These are phyloP conservation scores for Rhinoderma darwinii DNA, from an alignment of 2,113 vertebrate genomes.

Conservation along the genomic window DNA sequence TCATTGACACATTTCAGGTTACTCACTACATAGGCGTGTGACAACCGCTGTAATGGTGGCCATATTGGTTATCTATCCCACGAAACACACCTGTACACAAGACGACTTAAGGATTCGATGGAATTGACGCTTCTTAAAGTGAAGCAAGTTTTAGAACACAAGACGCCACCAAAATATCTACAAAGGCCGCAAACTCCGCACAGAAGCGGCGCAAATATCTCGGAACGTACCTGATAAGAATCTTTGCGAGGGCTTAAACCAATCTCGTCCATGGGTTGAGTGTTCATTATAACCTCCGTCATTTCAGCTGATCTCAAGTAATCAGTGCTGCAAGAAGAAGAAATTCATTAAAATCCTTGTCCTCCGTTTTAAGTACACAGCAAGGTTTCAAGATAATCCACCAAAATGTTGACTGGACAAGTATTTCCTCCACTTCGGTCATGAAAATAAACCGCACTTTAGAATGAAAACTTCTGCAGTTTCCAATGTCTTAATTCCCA, in stretches of 20 bases:
- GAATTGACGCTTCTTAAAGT: too few relatives aligned
- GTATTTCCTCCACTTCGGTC: background rate
- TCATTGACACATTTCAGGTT: background rate
- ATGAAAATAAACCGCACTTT: background rate
- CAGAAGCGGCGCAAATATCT: background rate
- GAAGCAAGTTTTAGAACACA: too few relatives aligned
- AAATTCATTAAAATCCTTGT: background rate
- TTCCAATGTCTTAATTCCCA: too few relatives aligned
- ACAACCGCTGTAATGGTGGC: too few relatives aligned
- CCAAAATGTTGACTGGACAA: background rate
- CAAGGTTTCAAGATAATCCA: background rate
- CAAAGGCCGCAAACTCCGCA: background rate
- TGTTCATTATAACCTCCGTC: constrained; percentile 96
- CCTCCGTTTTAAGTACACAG: background rate
- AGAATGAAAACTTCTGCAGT: background rate
- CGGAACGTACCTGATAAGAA: constrained; percentile 86
- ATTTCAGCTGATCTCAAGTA: constrained; percentile 88
- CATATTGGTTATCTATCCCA: too few relatives aligned
- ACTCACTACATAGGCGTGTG: background rate
- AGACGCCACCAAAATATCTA: too few relatives aligned
- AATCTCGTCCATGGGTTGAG: constrained; percentile 91
- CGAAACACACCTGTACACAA: too few relatives aligned
- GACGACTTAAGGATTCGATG: too few relatives aligned
- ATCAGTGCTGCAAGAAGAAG: constrained; percentile 79
- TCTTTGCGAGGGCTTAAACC: constrained; percentile 92